Evolutionary conservation across 2,797 vertebrate species (phyloP).

Genomic region (Halcyon leucocephala): DNA sequence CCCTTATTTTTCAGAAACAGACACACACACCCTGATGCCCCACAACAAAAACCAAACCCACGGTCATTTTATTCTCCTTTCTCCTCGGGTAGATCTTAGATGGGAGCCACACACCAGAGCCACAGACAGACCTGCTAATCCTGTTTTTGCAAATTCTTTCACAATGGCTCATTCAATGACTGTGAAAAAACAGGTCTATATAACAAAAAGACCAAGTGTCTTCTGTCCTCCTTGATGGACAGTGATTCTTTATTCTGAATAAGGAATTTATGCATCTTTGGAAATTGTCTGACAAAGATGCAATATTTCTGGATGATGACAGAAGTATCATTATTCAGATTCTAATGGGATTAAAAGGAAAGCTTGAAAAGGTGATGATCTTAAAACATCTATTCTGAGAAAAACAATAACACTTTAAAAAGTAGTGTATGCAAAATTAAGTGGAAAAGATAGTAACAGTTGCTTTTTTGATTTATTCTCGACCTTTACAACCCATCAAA

Average conservation of each 20-base stretch:
- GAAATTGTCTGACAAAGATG: not conserved
- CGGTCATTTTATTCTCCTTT: not conserved
- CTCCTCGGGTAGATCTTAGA: not conserved
- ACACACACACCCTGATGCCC: rapidly evolving
- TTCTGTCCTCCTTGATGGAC: not conserved
- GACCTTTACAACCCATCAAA: not conserved
- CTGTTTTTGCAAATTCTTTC: not conserved
- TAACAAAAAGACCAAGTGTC: not conserved
- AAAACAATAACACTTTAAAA: not conserved
- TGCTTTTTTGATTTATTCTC: not conserved
- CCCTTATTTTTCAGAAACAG: not conserved
- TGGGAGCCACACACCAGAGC: not conserved
- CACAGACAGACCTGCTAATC: not conserved
- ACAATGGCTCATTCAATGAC: not conserved
- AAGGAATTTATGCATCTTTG: not conserved
- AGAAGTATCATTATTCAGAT: not conserved
- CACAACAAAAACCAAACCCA: not conserved
- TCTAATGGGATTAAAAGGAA: not conserved
- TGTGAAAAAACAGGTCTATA: not conserved
- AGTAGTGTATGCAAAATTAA: not conserved
- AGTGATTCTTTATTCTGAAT: not conserved
- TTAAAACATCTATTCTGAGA: not conserved
- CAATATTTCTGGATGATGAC: not conserved
- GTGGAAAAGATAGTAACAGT: not conserved
- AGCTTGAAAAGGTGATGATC: not conserved